Conservation (phyloP, 2,113 vertebrate species). For the Ahaetulla prasina region DNA sequence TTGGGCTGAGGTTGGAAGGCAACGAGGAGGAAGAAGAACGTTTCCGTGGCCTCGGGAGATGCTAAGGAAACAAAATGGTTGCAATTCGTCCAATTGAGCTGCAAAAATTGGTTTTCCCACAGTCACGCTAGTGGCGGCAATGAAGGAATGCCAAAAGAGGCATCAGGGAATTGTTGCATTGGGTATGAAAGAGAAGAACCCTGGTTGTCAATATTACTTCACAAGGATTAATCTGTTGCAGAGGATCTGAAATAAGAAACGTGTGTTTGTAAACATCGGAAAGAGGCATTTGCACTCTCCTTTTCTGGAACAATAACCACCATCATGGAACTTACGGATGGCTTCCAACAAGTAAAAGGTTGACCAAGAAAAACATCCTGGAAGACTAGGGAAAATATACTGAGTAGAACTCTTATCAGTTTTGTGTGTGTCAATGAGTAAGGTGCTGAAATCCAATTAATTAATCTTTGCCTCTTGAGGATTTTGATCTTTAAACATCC, state of each 20-base stretch:
- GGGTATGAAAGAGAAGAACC: not conserved
- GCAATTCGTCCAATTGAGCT: not conserved
- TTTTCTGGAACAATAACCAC: not conserved
- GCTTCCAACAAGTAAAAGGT: not conserved
- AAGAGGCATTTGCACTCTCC: not conserved
- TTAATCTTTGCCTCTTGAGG: not conserved
- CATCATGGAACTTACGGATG: not conserved
- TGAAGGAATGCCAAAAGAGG: not conserved
- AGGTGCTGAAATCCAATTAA: not conserved
- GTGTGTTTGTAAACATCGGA: not conserved
- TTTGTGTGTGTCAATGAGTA: not conserved
- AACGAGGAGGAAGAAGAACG: not conserved
- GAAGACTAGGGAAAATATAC: not conserved
- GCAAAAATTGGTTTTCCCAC: conserved; percentile 10
- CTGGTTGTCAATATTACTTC: not conserved
- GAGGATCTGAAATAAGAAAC: not conserved
- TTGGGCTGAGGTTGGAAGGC: not conserved
- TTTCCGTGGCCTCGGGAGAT: not conserved
- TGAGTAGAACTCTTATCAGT: not conserved
- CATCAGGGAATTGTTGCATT: fast-evolving
- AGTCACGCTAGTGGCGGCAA: not conserved
- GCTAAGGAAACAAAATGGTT: not conserved
- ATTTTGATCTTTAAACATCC: not conserved
- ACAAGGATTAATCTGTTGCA: not conserved
- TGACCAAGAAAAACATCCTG: not conserved